Percentiles rank a stretch among this genome's conserved stretches.
Evolutionary conservation across 2,797 vertebrate genomes (phyloP).

Genomic region (Sardinella longiceps): DNA sequence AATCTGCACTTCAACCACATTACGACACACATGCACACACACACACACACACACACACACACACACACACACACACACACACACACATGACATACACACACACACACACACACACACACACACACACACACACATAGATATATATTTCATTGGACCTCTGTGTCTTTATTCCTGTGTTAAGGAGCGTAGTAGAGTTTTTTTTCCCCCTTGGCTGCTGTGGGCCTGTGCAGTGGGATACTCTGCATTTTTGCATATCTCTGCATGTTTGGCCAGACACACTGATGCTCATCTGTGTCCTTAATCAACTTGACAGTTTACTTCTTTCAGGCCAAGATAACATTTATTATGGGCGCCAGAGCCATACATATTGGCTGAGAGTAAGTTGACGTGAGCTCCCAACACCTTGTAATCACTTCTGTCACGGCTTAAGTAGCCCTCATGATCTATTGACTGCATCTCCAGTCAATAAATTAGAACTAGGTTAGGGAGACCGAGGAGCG

Average conservation of each 20-base stretch:
- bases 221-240: slow-evolving; percentile 51
- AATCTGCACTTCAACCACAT: no score
- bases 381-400: slow-evolving; percentile 73
- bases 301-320: slow-evolving; percentile 86
- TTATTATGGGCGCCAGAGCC: slow-evolving; percentile 80
- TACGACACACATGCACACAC: background rate
- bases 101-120: background rate
- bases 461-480: slow-evolving; percentile 71
- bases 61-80: no score
- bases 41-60: no score
- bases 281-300: slow-evolving; percentile 85
- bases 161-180: background rate
- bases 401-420: slow-evolving; percentile 81
- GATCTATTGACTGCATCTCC: slow-evolving; percentile 82
- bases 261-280: slow-evolving; percentile 79
- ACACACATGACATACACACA: no score
- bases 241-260: slow-evolving; percentile 83
- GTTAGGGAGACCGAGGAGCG: slow-evolving; percentile 61
- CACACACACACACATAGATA: background rate
- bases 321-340: slow-evolving; percentile 81
- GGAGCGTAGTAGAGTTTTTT: background rate
- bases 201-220: background rate
- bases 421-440: slow-evolving; percentile 76
- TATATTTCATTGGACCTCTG: background rate
- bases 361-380: slow-evolving; percentile 78